These are phyloP conservation scores for Conchocele bisecta DNA, from an alignment of 2,888 invertebrate genomes.

Conservation along the genomic window DNA sequence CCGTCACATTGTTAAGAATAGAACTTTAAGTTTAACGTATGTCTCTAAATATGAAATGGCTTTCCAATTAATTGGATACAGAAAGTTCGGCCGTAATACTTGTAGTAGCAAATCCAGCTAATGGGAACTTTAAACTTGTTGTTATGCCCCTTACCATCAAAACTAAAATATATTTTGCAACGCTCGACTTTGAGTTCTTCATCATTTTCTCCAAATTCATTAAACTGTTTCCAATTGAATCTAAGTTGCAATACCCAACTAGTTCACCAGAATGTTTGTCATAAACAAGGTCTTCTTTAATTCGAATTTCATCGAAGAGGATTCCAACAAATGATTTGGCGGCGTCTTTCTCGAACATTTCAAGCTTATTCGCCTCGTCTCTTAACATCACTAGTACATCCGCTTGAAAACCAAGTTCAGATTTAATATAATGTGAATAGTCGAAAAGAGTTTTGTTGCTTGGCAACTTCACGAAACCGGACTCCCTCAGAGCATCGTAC, in stretches of 20 bases:
- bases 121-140: slow-evolving; percentile 32
- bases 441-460: slow-evolving; percentile 6
- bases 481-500: slow-evolving; percentile 28
- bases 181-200: background rate
- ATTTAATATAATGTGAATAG: slow-evolving; percentile 5
- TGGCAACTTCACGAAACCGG: slow-evolving; percentile 17
- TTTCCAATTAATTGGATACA: slow-evolving; percentile 55
- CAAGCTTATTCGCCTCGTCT: background rate
- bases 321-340: slow-evolving; percentile 8
- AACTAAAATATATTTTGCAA: slow-evolving; percentile 42
- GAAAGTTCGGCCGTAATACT: slow-evolving; percentile 48
- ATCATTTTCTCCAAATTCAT: background rate
- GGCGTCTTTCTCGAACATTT: background rate
- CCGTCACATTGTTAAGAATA: slow-evolving; percentile 53
- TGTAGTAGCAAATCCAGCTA: slow-evolving; percentile 50
- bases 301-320: slow-evolving; percentile 44
- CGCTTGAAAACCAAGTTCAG: background rate
- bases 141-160: slow-evolving; percentile 42
- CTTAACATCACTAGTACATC: background rate
- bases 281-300: slow-evolving; percentile 52
- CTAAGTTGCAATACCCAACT: slow-evolving; percentile 46
- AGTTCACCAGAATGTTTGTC: slow-evolving; percentile 54
- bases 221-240: background rate
- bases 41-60: slow-evolving; percentile 41
- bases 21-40: slow-evolving; percentile 21